A percentile compares a stretch with the other conserved stretches of the same genome.
phyloP scores from a whole-genome alignment of 2,797 vertebrate genomes.

The Vultur gryphus region DNA sequence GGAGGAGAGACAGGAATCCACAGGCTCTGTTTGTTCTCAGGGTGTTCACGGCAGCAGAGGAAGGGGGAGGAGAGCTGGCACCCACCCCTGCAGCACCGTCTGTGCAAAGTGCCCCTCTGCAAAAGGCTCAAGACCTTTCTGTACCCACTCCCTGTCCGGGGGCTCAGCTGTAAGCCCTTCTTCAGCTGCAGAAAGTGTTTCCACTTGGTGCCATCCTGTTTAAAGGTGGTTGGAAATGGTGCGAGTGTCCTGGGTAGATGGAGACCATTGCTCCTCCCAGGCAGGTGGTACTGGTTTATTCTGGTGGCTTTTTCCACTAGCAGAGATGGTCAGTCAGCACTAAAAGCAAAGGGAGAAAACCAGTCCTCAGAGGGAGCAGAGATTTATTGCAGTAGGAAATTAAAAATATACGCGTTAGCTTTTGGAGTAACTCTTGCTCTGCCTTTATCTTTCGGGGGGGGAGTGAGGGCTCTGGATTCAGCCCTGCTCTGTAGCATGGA shows the following conservation, averaged over 20 bases:
- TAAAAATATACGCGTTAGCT: neutral
- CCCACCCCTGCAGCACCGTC: neutral
- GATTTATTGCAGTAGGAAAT: neutral
- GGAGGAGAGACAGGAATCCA: neutral
- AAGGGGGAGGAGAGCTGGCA: neutral
- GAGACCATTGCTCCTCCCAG: neutral
- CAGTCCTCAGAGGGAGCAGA: neutral
- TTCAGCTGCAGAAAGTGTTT: neutral
- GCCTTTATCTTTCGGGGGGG: neutral
- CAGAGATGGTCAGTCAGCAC: neutral
- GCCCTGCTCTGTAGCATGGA: neutral
- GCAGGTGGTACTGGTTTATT: neutral
- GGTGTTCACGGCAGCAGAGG: neutral
- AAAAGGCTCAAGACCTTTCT: neutral
- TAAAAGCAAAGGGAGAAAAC: neutral
- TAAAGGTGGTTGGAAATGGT: neutral
- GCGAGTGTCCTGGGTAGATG: neutral
- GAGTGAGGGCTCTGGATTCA: neutral
- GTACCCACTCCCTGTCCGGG: neutral
- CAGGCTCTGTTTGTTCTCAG: slow-evolving; percentile 16
- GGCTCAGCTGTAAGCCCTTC: neutral
- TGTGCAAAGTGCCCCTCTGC: neutral
- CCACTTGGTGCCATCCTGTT: neutral
- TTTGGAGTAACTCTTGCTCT: neutral
- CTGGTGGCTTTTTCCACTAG: neutral